phyloP scores from a whole-genome alignment of 1,140 invertebrate species.

The Asobara japonica region DNA sequence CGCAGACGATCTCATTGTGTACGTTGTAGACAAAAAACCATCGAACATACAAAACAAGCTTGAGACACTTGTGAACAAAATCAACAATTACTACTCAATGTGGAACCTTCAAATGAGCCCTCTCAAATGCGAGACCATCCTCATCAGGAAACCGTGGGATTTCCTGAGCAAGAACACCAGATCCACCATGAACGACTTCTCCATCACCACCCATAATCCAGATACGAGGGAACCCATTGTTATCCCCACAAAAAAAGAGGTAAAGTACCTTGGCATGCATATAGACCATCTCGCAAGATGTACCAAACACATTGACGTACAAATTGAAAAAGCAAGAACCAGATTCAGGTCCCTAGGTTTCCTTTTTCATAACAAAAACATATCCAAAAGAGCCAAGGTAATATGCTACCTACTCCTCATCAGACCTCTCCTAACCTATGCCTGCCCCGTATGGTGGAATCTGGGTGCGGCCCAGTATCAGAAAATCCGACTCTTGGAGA shows the following conservation, averaged over 20 bases:
- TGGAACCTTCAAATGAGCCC: conserved; percentile 27
- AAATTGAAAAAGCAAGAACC: conserved; percentile 12
- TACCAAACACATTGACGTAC: background rate
- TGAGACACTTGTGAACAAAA: background rate
- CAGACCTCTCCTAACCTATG: conserved; percentile 38
- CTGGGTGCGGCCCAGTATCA: background rate
- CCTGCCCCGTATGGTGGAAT: conserved; percentile 32
- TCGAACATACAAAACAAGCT: background rate
- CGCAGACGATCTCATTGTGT: conserved; percentile 24
- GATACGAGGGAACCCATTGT: too few species aligned
- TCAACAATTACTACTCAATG: conserved; percentile 4
- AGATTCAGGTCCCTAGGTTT: background rate
- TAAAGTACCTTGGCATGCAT: conserved; percentile 19
- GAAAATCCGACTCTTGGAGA: background rate
- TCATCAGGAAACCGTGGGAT: conserved; percentile 15
- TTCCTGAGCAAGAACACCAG: background rate
- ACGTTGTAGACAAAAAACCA: conserved; percentile 1
- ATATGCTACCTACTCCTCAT: conserved; percentile 27
- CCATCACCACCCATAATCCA: background rate
- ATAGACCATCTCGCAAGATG: background rate
- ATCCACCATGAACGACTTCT: background rate
- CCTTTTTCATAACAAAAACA: conserved; percentile 18
- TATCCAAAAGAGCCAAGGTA: background rate
- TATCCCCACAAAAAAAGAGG: conserved; percentile 12
- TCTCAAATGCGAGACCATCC: conserved; percentile 27